A percentile compares a stretch with the other conserved stretches of the same genome.
Evolutionary conservation across 2,113 vertebrate species (phyloP).

Genomic region (Rhabdomys dilectus): DNA sequence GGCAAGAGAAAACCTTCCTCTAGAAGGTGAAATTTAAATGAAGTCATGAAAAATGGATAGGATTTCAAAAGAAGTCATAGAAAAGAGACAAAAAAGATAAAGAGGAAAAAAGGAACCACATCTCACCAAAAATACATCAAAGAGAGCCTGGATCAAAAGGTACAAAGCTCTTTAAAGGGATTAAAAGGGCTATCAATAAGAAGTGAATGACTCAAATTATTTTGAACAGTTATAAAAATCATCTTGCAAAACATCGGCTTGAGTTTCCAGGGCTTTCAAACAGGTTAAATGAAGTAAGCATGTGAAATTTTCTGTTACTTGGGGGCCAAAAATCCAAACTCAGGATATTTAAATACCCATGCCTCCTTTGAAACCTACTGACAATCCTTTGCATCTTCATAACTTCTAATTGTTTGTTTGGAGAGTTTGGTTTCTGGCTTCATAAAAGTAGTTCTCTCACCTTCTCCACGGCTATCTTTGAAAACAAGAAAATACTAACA

Average conservation of each 20-base stretch:
- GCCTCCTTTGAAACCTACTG: background rate
- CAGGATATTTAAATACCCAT: background rate
- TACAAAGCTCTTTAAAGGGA: constrained; percentile 30
- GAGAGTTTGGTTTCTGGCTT: background rate
- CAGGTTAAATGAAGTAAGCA: background rate
- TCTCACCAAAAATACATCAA: constrained; percentile 18
- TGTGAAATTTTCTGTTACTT: background rate
- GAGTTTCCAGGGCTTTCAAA: background rate
- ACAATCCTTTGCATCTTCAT: background rate
- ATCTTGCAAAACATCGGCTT: background rate
- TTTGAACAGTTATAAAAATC: background rate
- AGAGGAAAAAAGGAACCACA: background rate
- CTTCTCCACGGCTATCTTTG: fast-evolving
- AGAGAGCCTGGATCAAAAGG: constrained; percentile 43
- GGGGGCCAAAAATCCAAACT: background rate
- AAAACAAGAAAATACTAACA: background rate
- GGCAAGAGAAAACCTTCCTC: background rate
- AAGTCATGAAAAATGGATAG: background rate
- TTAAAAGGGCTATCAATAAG: constrained; percentile 31
- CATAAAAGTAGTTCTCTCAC: background rate
- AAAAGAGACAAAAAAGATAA: background rate
- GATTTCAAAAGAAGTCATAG: constrained; percentile 43
- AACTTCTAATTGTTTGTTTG: background rate
- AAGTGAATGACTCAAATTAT: constrained; percentile 25
- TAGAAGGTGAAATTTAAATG: constrained; percentile 9